These are phyloP conservation scores for Drosophila conformis DNA, from an alignment of 2,888 invertebrate genomes.

Conservation along the genomic window DNA sequence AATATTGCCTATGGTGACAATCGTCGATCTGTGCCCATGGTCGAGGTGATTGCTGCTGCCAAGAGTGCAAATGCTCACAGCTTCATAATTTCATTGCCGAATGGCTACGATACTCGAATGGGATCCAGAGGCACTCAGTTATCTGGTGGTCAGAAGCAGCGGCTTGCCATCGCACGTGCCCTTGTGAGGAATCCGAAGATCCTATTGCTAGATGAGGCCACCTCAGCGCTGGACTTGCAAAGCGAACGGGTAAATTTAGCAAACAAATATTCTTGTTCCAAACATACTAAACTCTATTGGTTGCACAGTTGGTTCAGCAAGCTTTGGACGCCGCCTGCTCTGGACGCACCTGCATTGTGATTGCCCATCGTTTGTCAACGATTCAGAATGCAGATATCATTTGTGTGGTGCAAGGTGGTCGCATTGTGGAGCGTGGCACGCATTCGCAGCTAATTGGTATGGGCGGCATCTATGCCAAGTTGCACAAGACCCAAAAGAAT, in stretches of 20 bases:
- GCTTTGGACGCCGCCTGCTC: slow-evolving; percentile 93
- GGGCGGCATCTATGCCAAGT: slow-evolving; percentile 88
- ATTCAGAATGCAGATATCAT: slow-evolving; percentile 94
- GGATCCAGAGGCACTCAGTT: slow-evolving; percentile 92
- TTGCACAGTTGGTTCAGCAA: slow-evolving; percentile 89
- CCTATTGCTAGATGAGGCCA: slow-evolving; percentile 91
- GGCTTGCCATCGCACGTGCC: slow-evolving; percentile 93
- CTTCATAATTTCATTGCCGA: slow-evolving; percentile 90
- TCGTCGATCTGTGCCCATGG: slow-evolving; percentile 87
- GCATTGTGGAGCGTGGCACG: slow-evolving; percentile 91
- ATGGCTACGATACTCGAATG: slow-evolving; percentile 91
- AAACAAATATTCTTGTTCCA: not conserved
- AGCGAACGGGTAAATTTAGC: slow-evolving; percentile 86
- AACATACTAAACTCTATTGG: not conserved
- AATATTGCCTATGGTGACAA: slow-evolving; percentile 96
- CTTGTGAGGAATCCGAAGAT: slow-evolving; percentile 90
- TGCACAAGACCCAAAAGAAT: slow-evolving; percentile 87
- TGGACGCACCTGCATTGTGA: slow-evolving; percentile 93
- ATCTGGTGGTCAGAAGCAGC: slow-evolving; percentile 94
- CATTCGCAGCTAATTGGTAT: slow-evolving; percentile 90
- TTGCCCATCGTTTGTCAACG: slow-evolving; percentile 94
- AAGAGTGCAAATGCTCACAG: slow-evolving; percentile 92
- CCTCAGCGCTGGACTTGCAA: slow-evolving; percentile 91
- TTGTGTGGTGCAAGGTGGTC: slow-evolving; percentile 92
- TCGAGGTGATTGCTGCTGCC: slow-evolving; percentile 90